phyloP scores from a whole-genome alignment of 2,797 vertebrate species.

The Sebastiscus albofasciatus region DNA sequence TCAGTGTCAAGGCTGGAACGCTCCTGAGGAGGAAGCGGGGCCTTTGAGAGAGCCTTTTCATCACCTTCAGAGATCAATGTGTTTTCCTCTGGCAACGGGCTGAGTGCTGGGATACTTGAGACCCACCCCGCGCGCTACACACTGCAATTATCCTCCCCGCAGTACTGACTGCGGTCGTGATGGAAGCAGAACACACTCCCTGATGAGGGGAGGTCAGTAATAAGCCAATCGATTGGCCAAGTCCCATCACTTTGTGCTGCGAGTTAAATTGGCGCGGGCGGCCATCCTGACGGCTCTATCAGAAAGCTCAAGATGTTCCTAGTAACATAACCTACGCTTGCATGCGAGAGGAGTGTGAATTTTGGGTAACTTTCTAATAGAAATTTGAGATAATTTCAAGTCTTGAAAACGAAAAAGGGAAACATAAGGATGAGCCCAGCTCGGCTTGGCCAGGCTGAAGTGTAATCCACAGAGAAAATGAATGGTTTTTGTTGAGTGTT shows the following conservation, averaged over 20 bases:
- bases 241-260: constrained; percentile 59
- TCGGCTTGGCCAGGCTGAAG: constrained; percentile 28
- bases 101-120: constrained; percentile 76
- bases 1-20: constrained; percentile 61
- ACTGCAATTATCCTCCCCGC: constrained; percentile 76
- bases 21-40: constrained; percentile 66
- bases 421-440: constrained; percentile 25
- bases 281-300: constrained; percentile 60
- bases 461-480: constrained; percentile 52
- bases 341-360: constrained; percentile 14
- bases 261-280: constrained; percentile 60
- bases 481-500: constrained; percentile 53
- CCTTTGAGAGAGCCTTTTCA: constrained; percentile 79
- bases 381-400: constrained; percentile 25
- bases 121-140: constrained; percentile 63
- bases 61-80: constrained; percentile 82
- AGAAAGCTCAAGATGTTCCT: constrained; percentile 33
- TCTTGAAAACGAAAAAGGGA: constrained; percentile 32
- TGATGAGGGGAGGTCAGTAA: constrained; percentile 72
- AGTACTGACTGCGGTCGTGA: constrained; percentile 69
- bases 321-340: not conserved
- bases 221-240: constrained; percentile 75
- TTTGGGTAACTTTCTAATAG: constrained; percentile 21
- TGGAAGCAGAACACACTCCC: constrained; percentile 72
- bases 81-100: constrained; percentile 77